Evolutionary conservation across 2,888 invertebrate species (phyloP).

Genomic region (Cremastinae sp.): DNA sequence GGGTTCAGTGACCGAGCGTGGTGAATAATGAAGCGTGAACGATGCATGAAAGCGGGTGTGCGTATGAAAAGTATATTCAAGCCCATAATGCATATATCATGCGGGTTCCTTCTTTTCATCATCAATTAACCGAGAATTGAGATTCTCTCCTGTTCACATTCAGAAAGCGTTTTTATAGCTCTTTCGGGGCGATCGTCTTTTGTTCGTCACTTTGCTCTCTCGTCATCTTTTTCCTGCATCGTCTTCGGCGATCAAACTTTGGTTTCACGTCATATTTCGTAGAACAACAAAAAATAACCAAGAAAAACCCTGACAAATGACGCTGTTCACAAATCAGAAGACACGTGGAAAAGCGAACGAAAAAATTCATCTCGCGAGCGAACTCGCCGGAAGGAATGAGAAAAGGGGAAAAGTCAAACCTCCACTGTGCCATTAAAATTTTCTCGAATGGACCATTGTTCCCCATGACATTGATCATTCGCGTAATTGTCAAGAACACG

Average conservation of each 20-base stretch:
- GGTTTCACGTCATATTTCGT: neutral
- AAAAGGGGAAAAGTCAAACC: neutral
- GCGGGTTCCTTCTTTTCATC: conserved; percentile 61
- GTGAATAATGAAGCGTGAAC: conserved; percentile 58
- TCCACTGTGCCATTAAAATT: conserved; percentile 57
- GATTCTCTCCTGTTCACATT: conserved; percentile 53
- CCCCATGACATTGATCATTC: conserved; percentile 64
- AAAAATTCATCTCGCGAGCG: neutral
- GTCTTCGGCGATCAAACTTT: conserved; percentile 28
- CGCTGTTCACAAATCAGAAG: conserved; percentile 32
- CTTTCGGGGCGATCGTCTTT: conserved; percentile 26
- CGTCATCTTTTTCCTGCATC: conserved; percentile 14
- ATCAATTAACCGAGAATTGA: conserved; percentile 61
- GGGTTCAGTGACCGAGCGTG: conserved; percentile 54
- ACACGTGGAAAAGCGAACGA: conserved; percentile 50
- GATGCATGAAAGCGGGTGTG: conserved; percentile 55
- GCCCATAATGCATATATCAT: conserved; percentile 52
- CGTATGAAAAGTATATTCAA: conserved; percentile 53
- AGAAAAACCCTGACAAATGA: neutral
- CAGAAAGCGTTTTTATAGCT: conserved; percentile 47
- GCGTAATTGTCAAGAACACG: conserved; percentile 58
- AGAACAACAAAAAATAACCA: neutral
- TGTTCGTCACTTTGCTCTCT: conserved; percentile 46
- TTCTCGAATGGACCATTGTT: conserved; percentile 68
- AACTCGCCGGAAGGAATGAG: neutral